A percentile compares a stretch with the other conserved stretches of the same genome.
These are phyloP conservation scores for Alfaro cultratus DNA, from an alignment of 2,797 vertebrate species.

Conservation along the genomic window DNA sequence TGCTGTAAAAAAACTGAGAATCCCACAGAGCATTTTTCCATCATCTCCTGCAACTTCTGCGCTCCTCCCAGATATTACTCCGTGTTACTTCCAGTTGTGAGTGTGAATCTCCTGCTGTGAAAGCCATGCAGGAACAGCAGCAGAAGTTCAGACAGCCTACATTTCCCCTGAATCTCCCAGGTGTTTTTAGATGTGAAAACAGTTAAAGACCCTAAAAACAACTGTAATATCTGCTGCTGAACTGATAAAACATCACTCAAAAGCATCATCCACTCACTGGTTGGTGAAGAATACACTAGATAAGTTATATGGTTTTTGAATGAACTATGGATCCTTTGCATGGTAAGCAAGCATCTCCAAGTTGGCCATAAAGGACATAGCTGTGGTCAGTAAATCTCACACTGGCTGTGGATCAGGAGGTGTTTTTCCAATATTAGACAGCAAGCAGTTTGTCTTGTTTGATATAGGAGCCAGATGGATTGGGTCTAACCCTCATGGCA, in stretches of 20 bases:
- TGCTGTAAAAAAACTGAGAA: background rate
- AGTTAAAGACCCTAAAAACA: background rate
- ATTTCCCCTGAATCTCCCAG: background rate
- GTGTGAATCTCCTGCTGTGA: background rate
- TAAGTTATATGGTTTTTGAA: conserved; percentile 30
- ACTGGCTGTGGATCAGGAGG: background rate
- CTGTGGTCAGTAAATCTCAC: conserved; percentile 14
- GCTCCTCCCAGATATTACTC: background rate
- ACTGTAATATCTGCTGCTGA: background rate
- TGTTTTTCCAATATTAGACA: conserved; percentile 1
- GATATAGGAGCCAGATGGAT: conserved; percentile 14
- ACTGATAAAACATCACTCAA: background rate
- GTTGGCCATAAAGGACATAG: background rate
- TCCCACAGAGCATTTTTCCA: background rate
- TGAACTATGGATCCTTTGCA: conserved; percentile 14
- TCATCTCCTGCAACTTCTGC: background rate
- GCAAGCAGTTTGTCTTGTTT: conserved; percentile 6
- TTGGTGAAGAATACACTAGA: background rate
- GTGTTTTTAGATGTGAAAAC: background rate
- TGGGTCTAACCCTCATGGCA: background rate
- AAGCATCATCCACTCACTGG: background rate
- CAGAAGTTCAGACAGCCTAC: background rate
- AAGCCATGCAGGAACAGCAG: background rate
- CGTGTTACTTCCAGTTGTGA: background rate
- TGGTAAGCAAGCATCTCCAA: conserved; percentile 4